Percentiles rank a stretch among this genome's conserved stretches.
phyloP scores from a whole-genome alignment of 2,797 vertebrate species.

The Syngnathus acus region DNA sequence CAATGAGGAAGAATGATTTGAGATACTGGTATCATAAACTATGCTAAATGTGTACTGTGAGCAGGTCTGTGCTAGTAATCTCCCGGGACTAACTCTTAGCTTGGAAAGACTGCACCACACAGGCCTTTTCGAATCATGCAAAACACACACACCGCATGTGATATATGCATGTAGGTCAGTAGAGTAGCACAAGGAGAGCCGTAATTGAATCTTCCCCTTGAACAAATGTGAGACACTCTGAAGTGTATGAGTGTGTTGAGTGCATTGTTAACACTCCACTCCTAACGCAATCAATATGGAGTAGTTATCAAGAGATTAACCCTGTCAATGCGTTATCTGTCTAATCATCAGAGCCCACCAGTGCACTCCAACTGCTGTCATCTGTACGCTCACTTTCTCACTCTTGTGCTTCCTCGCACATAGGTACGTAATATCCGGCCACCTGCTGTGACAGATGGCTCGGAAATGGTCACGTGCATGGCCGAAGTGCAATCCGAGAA shows the following conservation, averaged over 20 bases:
- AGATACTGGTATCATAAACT: not conserved
- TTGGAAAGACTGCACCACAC: not conserved
- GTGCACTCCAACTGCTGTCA: not conserved
- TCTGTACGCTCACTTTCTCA: not conserved
- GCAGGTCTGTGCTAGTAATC: not conserved
- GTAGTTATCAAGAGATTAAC: slow-evolving; percentile 62
- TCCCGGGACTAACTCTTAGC: not conserved
- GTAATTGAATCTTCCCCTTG: slow-evolving; percentile 28
- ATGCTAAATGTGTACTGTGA: not conserved
- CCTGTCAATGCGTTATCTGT: slow-evolving; percentile 47
- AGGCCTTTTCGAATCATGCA: not conserved
- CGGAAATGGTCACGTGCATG: slow-evolving; percentile 23
- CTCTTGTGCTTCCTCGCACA: not conserved
- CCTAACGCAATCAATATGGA: slow-evolving; percentile 48
- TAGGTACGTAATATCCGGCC: slow-evolving; percentile 13
- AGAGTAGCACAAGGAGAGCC: slow-evolving; percentile 52
- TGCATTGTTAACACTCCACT: slow-evolving; percentile 16
- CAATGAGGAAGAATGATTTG: too few relatives aligned
- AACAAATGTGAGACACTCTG: slow-evolving; percentile 14
- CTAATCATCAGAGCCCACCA: slow-evolving; percentile 41
- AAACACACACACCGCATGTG: slow-evolving; percentile 16
- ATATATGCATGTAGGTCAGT: slow-evolving; percentile 63
- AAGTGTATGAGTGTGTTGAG: slow-evolving; percentile 13
- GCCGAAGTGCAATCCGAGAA: not conserved
- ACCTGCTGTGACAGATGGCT: slow-evolving; percentile 48